A percentile compares a stretch with the other conserved stretches of the same genome.
Conservation (phyloP, 2,888 invertebrate genomes). For the Rhingia rostrata region DNA sequence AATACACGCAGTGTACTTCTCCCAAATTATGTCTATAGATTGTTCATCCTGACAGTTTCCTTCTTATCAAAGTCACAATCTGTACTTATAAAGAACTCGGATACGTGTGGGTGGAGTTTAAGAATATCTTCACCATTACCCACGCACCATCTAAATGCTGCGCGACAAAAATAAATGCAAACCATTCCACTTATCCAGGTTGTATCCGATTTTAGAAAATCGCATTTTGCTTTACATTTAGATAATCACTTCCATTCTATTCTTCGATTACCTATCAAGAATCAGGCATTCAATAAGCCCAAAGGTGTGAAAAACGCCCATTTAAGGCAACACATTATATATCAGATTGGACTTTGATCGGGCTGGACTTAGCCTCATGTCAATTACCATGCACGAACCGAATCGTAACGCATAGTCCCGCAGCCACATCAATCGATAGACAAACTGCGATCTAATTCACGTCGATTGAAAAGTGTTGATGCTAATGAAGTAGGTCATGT, state of each 20-base stretch:
- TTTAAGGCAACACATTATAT: slow-evolving; percentile 35
- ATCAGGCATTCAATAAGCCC: neutral
- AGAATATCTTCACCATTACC: no score
- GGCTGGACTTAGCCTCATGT: slow-evolving; percentile 3
- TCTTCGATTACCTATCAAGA: no score
- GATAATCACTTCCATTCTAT: slow-evolving; percentile 3
- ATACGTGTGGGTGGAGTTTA: no score
- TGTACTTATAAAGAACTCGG: no score
- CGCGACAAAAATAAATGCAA: no score
- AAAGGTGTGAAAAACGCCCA: slow-evolving; percentile 45
- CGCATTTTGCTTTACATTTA: neutral
- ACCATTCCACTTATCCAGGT: no score
- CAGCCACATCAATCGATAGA: slow-evolving; percentile 37
- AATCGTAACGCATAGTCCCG: neutral
- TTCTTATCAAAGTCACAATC: no score
- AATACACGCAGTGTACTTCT: no score
- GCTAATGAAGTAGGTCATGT: slow-evolving; percentile 72
- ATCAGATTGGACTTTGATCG: slow-evolving; percentile 61
- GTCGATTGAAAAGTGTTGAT: slow-evolving; percentile 47
- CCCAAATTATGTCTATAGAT: no score
- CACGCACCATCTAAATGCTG: no score
- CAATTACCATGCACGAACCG: slow-evolving; percentile 5
- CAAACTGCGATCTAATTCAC: slow-evolving; percentile 42
- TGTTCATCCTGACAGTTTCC: no score
- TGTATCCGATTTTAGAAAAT: no score